Evolutionary conservation across 2,888 invertebrate genomes (phyloP).

Genomic region (Punctoribates punctum): DNA sequence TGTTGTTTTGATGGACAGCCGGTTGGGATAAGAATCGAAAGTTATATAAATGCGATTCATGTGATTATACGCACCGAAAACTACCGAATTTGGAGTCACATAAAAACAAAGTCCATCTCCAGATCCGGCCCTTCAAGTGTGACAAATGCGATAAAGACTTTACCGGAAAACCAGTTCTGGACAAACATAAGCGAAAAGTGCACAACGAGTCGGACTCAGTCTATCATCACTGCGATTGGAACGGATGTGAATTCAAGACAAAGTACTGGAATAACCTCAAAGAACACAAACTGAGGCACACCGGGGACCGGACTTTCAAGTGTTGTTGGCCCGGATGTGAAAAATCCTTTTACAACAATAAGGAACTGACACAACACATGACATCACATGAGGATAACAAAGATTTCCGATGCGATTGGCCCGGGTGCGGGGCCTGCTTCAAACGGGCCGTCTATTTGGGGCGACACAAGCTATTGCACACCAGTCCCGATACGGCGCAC

Average conservation of each 20-base stretch:
- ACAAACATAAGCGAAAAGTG: conserved; percentile 11
- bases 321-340: conserved; percentile 14
- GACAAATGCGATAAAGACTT: conserved; percentile 18
- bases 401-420: neutral
- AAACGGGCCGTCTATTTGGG: neutral
- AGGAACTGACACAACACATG: neutral
- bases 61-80: conserved; percentile 16
- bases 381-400: neutral
- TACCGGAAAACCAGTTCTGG: neutral
- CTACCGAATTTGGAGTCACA: conserved; percentile 13
- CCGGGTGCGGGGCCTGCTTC: conserved; percentile 3
- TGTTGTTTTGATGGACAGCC: neutral
- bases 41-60: conserved; percentile 12
- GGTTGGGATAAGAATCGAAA: neutral
- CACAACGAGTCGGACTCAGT: neutral
- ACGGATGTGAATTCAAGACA: neutral
- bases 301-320: neutral
- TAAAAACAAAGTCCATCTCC: conserved; percentile 1
- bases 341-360: neutral
- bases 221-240: conserved; percentile 18
- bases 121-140: conserved; percentile 11
- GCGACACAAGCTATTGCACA: neutral
- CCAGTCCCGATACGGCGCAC: neutral
- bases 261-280: conserved; percentile 13
- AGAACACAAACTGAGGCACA: neutral